Evolutionary conservation across 2,113 vertebrate species (phyloP), one percentile per base, ranked within the genome.

Genomic region (Eptesicus fuscus): DNA sequence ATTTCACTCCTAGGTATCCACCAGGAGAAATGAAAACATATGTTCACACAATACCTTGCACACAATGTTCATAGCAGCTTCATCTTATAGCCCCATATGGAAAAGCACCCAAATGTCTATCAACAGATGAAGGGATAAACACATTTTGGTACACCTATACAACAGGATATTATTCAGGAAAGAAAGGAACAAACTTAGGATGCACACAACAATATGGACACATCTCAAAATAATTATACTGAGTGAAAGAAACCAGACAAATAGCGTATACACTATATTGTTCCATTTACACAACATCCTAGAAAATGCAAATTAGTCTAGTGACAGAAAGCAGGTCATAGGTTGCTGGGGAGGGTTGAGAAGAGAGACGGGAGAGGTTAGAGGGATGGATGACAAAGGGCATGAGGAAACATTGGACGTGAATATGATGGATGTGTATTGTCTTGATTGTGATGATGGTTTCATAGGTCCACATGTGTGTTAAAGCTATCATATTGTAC

Each of bases 321-420:
- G 14, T 13, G 51, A 28, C 28, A 90, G 77, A 80, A 30, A 47
- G 51, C 28, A 49, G 59, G 49, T 14, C 9, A 13, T 59, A 47
- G 32, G 18, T 28, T 25, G 1, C 70, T 30, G 14, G 20, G 35
- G 5, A 25, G 28, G 4, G 5, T 18, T 14, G 16, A 0, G 44
- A 1, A 16, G 22, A 4, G 49, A 42, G 18, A 14, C 0, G 8
- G 32, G n/a, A 9, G 2, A n/a, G 1, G 56, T 2, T 35, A 59
- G 22, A 63, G 30, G 35, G 56, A 3, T 14, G 30, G 22, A 6
- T 28, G 8, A 20, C 11, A 32, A 7, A 37, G 12, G 20, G 14
- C 42, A 14, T 10, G 30, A 56, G 30, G 65, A n/a, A 9, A 25
- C 47, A 4, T 2, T 2, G 6, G 10, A 49, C 1, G 5, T 35